Evolutionary conservation across 2,113 vertebrate genomes (phyloP).

Genomic region (Phyllostomus hastatus): DNA sequence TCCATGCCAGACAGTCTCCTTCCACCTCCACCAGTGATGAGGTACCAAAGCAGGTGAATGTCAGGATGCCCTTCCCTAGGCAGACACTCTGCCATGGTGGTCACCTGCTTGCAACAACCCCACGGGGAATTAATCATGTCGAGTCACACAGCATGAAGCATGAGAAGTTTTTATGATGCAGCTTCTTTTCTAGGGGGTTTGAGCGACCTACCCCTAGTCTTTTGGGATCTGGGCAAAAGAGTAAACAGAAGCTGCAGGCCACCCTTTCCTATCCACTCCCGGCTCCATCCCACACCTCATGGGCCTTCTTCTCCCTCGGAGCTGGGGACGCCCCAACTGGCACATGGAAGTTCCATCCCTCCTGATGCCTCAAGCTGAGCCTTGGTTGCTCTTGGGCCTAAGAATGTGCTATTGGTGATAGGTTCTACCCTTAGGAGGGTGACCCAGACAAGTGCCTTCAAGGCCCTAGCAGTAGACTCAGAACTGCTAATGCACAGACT

Average conservation of each 20-base stretch:
- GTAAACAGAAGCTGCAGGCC: background rate
- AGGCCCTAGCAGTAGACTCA: background rate
- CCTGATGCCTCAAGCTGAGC: background rate
- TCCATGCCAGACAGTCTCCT: background rate
- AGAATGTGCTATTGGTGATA: background rate
- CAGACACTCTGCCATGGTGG: background rate
- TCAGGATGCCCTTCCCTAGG: background rate
- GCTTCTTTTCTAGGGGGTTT: background rate
- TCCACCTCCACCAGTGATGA: background rate
- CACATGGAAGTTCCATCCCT: background rate
- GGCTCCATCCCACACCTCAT: background rate
- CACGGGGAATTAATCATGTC: background rate
- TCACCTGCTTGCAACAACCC: background rate
- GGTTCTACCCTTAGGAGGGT: background rate
- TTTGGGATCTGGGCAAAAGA: background rate
- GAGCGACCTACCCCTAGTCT: background rate
- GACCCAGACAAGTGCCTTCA: background rate
- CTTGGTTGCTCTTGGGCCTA: background rate
- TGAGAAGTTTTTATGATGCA: background rate
- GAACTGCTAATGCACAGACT: background rate
- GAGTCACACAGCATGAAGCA: background rate
- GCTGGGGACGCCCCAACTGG: background rate
- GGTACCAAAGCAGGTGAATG: background rate
- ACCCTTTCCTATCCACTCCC: background rate
- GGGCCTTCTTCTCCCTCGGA: background rate